A percentile compares a stretch with the other conserved stretches of the same genome.
Conservation (phyloP, 2,113 vertebrate genomes). For the Hippocampus mohnikei region DNA sequence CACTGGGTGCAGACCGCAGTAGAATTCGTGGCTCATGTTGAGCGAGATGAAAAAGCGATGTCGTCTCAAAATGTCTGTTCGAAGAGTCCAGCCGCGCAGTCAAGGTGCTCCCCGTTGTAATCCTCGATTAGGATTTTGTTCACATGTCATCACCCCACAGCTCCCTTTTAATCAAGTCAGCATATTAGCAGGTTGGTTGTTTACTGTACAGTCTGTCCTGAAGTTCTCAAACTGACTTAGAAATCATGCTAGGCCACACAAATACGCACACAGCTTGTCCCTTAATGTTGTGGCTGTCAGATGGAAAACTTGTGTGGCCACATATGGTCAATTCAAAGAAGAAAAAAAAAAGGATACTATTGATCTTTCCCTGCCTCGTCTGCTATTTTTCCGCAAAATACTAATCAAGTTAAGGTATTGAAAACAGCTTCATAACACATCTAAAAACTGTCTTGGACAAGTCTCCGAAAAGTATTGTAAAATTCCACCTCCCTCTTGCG, state of each 20-base stretch:
- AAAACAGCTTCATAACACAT: too few relatives aligned
- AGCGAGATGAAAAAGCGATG: neutral
- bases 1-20: conserved; percentile 58
- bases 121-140: conserved; percentile 55
- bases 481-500: too few relatives aligned
- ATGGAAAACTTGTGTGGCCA: neutral
- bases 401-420: too few relatives aligned
- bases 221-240: neutral
- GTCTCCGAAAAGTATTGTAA: too few relatives aligned
- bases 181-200: conserved; percentile 9
- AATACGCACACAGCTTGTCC: neutral
- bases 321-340: too few relatives aligned
- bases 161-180: conserved; percentile 39
- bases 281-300: neutral
- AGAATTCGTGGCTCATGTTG: conserved; percentile 43
- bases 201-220: neutral
- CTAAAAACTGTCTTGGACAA: too few relatives aligned
- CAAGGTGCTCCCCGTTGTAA: conserved; percentile 35
- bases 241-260: neutral
- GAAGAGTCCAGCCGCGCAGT: neutral
- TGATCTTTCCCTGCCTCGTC: neutral
- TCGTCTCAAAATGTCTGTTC: conserved; percentile 8
- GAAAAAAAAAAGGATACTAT: too few relatives aligned
- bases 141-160: conserved; percentile 19
- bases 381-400: too few relatives aligned